Base-by-base conservation (phyloP, 2,113 vertebrate species). In the Promerops cafer region DNA sequence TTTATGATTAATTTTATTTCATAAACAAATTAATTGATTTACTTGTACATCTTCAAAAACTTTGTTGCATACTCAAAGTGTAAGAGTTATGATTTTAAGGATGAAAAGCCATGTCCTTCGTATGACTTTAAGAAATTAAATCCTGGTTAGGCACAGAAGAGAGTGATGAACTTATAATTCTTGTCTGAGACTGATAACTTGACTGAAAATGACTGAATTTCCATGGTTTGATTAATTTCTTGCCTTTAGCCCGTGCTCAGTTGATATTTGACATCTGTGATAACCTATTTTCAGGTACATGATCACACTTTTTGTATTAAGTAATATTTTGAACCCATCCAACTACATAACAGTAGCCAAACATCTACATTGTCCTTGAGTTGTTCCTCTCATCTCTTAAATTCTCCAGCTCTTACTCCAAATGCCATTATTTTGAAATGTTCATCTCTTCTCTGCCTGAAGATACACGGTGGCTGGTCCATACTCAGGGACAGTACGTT, bases 21-120 rank as follows among this genome's bases (percentile, higher is more conserved):
- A 74, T 89, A 95, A 95, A 93, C 70, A 85, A 90, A 95, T 82
- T 66, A 59, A 88, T 96, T 89, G 27, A 86, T 94, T 93, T 95
- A 69, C 50, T 93, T 20, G 5, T 86, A 47, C 72, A 23, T 74
- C 76, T 93, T 96, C 68, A 90, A 68, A 92, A 95, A 92, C 20
- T 31, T 77, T 2, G 2, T 37, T 92, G 59, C 71, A 21, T 66
- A 28, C 80, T 90, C 64, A 82, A 84, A 76, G 60, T 54, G 9
- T 54, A 42, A 75, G 57, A 54, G 16, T 79, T 82, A 45, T 9
- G 75, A 49, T 63, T 83, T 89, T 66, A 68, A 24, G 40, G 70
- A 87, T 75, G 23, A 88, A 89, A 82, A 84, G 10, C 52, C 56
- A 15, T 20, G 52, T 45, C 81, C 72, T 94, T 95, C 74, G 13